These are phyloP conservation scores for Micrasema longulum DNA, from an alignment of 1,140 invertebrate species.

Conservation along the genomic window DNA sequence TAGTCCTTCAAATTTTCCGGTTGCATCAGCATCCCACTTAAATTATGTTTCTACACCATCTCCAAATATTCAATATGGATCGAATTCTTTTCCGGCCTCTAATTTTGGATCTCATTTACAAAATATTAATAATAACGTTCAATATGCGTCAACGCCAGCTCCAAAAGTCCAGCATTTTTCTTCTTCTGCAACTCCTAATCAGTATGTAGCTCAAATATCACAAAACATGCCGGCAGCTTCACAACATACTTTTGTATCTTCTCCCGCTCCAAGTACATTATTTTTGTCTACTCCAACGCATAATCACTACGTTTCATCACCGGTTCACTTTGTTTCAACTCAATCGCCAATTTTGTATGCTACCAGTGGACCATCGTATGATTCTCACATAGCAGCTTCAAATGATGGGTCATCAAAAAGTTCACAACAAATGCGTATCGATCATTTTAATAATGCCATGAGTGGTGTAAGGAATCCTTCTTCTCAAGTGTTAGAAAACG, in stretches of 20 bases:
- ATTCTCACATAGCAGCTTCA: conserved; percentile 9
- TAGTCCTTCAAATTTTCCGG: conserved; percentile 57
- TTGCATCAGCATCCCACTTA: conserved; percentile 37
- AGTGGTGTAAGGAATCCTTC: conserved; percentile 61
- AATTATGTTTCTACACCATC: conserved; percentile 49
- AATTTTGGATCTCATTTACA: conserved; percentile 37
- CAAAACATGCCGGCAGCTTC: conserved; percentile 22
- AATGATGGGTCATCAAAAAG: conserved; percentile 22
- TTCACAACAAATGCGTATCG: conserved; percentile 60
- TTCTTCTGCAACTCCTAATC: conserved; percentile 41
- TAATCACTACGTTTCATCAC: conserved; percentile 63
- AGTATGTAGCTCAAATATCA: conserved; percentile 45
- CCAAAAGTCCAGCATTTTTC: conserved; percentile 54
- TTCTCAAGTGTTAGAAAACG: conserved; percentile 15
- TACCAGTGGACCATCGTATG: conserved; percentile 42
- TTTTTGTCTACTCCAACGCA: conserved; percentile 59
- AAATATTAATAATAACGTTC: conserved; percentile 27
- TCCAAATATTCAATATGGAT: conserved; percentile 42
- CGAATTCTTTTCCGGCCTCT: conserved; percentile 35
- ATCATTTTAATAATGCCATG: conserved; percentile 64
- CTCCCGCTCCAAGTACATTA: conserved; percentile 55
- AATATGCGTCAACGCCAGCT: conserved; percentile 61
- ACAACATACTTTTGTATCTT: conserved; percentile 44
- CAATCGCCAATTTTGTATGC: conserved; percentile 47
- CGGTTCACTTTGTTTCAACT: conserved; percentile 58